Evolutionary conservation across 2,797 vertebrate species (phyloP).

Genomic region (Myotis vivesi): DNA sequence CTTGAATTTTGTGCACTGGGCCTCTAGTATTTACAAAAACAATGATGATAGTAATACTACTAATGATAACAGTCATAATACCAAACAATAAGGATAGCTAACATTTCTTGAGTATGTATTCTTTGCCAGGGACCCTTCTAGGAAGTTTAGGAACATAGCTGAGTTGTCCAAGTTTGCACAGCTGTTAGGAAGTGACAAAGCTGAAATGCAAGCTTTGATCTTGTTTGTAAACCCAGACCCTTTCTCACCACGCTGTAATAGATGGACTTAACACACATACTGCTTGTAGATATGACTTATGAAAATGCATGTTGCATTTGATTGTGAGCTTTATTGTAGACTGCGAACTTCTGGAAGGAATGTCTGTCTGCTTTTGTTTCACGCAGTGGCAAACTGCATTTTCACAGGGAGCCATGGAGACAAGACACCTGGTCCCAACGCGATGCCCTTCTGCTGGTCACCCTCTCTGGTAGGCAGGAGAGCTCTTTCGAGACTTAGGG

Average conservation of each 20-base stretch:
- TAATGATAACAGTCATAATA: background rate
- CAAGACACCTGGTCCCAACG: background rate
- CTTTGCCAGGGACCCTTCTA: background rate
- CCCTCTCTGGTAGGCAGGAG: background rate
- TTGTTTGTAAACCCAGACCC: background rate
- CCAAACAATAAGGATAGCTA: background rate
- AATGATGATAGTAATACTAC: background rate
- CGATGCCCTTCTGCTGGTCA: background rate
- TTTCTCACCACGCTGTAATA: background rate
- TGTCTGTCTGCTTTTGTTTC: background rate
- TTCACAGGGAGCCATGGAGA: background rate
- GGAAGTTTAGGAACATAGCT: background rate
- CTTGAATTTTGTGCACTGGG: too few species aligned
- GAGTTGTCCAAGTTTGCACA: background rate
- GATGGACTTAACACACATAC: background rate
- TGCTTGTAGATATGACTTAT: background rate
- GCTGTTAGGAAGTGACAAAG: background rate
- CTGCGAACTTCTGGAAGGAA: background rate
- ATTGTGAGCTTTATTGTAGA: background rate
- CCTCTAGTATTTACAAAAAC: too few species aligned
- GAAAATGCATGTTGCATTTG: background rate
- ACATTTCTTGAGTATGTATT: background rate
- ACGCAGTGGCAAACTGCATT: background rate
- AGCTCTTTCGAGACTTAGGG: background rate
- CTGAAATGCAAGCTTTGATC: background rate